Base-by-base conservation (phyloP, 2,113 vertebrate species). In the Epinephelus lanceolatus region DNA sequence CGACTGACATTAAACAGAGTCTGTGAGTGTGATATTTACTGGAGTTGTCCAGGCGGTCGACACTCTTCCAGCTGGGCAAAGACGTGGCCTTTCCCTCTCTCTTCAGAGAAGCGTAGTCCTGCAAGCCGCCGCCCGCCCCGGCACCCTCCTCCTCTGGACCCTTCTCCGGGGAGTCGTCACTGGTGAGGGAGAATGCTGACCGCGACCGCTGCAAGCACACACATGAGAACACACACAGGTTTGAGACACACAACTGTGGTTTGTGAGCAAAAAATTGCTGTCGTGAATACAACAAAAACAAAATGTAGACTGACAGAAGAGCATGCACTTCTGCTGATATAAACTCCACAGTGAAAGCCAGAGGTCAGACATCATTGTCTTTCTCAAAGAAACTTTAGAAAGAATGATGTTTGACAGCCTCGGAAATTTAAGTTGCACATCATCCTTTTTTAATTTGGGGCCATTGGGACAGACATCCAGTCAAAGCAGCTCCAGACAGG, bases 41-140 rank as follows among this genome's bases (percentile, higher is more conserved):
- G 93, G 97, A 95, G 92, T 97, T 96, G 61, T 97, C 96, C 94
- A 98, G 94, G 25, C 95, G 94, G 86, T 97, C 97, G 78, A 96
- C 77, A 27, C 97, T 97, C 90, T 95, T 97, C 97, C 97, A 98
- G 94, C 90, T 95, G 66, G 97, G 96, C 66, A 97, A 86, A 0
- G 93, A 93, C 3, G 95, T 86, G 12, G 84, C 92, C 42, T 95
- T 96, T 66, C 40, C 85, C 63, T 97, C 96, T 72, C 95, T 95
- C 40, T 91, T 96, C 55, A 94, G 95, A 75, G 93, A 96, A 40
- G 92, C 37, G 12, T 89, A 96, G 30, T 94, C 94, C 79, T 87
- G 93, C 78, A 88, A 78, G 86, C 66, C 86, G 55, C 21, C 0
- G 18, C 89, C 60, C 23, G 84, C 69, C 76, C 88, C 2, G 8